These are phyloP conservation scores for Seira musarum DNA, from an alignment of 2,888 invertebrate genomes.

Conservation along the genomic window DNA sequence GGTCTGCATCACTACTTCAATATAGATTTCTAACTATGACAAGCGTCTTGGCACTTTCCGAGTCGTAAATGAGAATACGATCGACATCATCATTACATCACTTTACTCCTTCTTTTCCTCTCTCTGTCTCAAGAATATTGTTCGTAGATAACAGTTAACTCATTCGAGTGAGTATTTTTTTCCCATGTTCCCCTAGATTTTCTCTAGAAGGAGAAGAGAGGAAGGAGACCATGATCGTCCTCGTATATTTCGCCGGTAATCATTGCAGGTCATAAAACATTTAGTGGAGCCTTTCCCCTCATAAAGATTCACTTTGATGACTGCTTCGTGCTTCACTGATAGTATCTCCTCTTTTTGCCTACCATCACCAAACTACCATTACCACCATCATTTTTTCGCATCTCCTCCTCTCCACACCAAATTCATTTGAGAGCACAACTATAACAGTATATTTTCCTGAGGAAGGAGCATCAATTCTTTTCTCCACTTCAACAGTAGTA, in stretches of 20 bases:
- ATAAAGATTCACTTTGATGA: conserved; percentile 69
- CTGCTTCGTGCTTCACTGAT: conserved; percentile 29
- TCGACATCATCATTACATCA: conserved; percentile 42
- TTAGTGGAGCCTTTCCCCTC: conserved; percentile 69
- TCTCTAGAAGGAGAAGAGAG: conserved; percentile 21
- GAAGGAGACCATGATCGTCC: conserved; percentile 1
- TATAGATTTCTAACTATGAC: neutral
- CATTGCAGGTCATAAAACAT: conserved; percentile 70
- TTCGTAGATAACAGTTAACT: neutral
- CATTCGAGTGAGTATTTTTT: conserved; percentile 35
- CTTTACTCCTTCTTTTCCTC: neutral
- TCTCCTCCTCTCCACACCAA: conserved; percentile 31
- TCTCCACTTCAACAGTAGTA: neutral
- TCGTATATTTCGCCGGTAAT: conserved; percentile 52
- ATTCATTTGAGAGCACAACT: conserved; percentile 7
- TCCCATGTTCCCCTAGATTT: conserved; percentile 42
- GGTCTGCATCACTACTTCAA: neutral
- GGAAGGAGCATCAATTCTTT: neutral
- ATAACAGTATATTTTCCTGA: conserved; percentile 28
- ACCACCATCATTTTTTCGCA: conserved; percentile 49
- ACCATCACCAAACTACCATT: no score
- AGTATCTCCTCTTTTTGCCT: conserved; percentile 20
- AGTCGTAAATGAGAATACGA: conserved; percentile 58
- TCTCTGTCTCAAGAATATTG: neutral
- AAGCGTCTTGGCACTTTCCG: conserved; percentile 30